phyloP scores from a whole-genome alignment of 2,888 invertebrate genomes.

The Merodon equestris region DNA sequence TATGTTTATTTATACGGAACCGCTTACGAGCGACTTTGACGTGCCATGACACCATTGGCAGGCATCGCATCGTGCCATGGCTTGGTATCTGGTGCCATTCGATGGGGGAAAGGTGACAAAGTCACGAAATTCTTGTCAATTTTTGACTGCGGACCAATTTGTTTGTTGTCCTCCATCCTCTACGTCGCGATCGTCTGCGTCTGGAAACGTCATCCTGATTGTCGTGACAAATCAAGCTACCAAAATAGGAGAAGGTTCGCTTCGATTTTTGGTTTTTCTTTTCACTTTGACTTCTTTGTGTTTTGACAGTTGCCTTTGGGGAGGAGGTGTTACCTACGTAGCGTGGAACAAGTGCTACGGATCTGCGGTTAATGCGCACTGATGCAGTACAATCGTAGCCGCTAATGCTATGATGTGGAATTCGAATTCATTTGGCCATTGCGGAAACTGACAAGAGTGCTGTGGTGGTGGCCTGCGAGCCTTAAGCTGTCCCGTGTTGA shows the following conservation, averaged over 20 bases:
- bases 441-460: constrained; percentile 61
- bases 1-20: constrained; percentile 42
- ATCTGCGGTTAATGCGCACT: neutral
- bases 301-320: constrained; percentile 12
- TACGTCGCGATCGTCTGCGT: neutral
- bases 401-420: constrained; percentile 48
- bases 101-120: constrained; percentile 76
- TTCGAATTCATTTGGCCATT: constrained; percentile 53
- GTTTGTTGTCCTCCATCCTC: constrained; percentile 74
- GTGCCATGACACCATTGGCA: constrained; percentile 60
- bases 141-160: constrained; percentile 77
- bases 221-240: constrained; percentile 79
- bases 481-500: constrained; percentile 8
- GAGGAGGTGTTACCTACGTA: constrained; percentile 24
- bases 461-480: constrained; percentile 6
- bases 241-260: constrained; percentile 75
- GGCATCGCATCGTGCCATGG: constrained; percentile 11
- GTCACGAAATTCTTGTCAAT: constrained; percentile 79
- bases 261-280: constrained; percentile 1
- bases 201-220: constrained; percentile 29
- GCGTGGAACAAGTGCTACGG: constrained; percentile 13
- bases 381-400: neutral
- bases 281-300: neutral
- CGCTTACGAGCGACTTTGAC: constrained; percentile 42
- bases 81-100: constrained; percentile 42